Base-by-base conservation (phyloP, 2,888 invertebrate species). In the Pachymerium ferrugineum region DNA sequence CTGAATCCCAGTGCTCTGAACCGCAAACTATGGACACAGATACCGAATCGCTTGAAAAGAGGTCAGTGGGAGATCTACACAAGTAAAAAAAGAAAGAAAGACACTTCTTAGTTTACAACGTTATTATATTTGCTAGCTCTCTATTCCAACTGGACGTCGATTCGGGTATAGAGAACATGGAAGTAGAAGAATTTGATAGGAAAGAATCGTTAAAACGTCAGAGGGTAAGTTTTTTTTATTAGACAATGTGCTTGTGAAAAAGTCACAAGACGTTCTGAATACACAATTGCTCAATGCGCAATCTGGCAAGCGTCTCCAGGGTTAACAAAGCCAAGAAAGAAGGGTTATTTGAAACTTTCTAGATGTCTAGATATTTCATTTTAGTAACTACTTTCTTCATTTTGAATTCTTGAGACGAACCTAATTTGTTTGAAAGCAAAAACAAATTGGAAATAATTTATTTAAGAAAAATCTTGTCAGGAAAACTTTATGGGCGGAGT, bases 101-200 rank as follows among this genome's bases (percentile, higher is more conserved):
- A 68, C 47, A 19, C 22, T 68, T 25, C 68, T 68, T 68, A 1
- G 62, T 12, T 42, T 25, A 30, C 16, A 2, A 5, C 14, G n/a
- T 25, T n/a, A 38, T 14, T 35, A 38, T 12, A 33, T 54, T 19
- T n/a, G 84, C 82, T 76, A 83, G 82, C 69, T 85, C 84, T 77
- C 85, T 85, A 76, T 84, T 84, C 16, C 85, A 85, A 42, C 82
- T 85, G 29, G 89, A 89, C 81, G 87, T 88, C 35, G 89, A 89
- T 81, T 89, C 89, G 6, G 89, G 89, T 22, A 88, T 89, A 79
- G 90, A 90, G 81, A 89, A 88, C 78, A 90, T 90, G 90, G 90
- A 90, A 79, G 86, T 87, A 1, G 87, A 87, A 74, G 86, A 87
- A 31, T 42, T 77, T 25, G 82, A 81, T 72, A 75, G 76, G 14